Base-by-base conservation (phyloP, 2,888 invertebrate genomes). In the Pomacea canaliculata region DNA sequence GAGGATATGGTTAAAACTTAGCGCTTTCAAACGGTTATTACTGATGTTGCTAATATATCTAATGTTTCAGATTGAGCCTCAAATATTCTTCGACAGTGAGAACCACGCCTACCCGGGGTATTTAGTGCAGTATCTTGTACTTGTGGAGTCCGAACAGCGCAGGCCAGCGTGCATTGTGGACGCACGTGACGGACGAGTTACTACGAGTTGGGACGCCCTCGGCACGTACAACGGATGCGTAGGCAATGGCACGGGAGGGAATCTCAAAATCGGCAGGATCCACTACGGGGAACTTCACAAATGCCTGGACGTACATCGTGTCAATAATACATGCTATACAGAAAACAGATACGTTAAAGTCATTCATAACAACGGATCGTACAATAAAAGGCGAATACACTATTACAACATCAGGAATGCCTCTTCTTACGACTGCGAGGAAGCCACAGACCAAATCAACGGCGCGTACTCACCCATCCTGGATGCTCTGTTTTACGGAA, bases 401-500 rank as follows among this genome's bases (percentile, higher is more conserved):
- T 65, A 69, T 13, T 69, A 60, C n/a, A 74, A 77, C n/a, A 65
- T 70, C 10, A 23, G 23, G 1, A 79, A 80, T 23, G 79, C 79
- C 2, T 79, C 78, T 12, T 77, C 76, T 46, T 83, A 83, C 66
- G 69, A 79, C 59, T 85, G 84, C 60, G 70, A 72, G 13, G 82
- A 83, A 1, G 76, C 78, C 27, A 70, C 76, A 12, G 84, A 85
- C 49, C 71, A 76, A 8, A 74, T 84, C 0, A 85, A 85, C 62
- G 85, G 83, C 0, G 85, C 81, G 0, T 85, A 80, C 74, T 84
- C 83, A 0, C 83, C 83, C 0, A 79, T 81, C 23, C 69, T 81
- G 12, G 85, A 85, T 70, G 83, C 83, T n/a, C 81, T 83, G 72
- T 84, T 80, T 70, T 79, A 80, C 66, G 85, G 83, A 9, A 82